Evolutionary conservation across 1,140 invertebrate genomes (phyloP), one percentile per base, ranked within the genome.

Genomic region (Drosophila tsacasi): DNA sequence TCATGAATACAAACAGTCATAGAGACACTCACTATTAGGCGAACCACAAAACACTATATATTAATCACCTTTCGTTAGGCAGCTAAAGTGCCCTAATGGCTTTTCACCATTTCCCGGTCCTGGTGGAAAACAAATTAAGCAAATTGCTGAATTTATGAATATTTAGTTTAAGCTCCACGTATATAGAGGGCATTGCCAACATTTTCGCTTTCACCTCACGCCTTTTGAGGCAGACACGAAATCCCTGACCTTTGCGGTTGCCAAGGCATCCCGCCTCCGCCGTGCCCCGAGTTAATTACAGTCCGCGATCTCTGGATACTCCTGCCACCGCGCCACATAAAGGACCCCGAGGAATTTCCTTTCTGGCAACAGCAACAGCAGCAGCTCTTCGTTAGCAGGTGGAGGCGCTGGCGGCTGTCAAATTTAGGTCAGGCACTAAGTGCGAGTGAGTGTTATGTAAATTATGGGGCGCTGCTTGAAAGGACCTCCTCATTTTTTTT

Each of bases 381-480:
- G 58, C 19, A 37, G 32, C 35, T 39, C 75, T 57, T 40, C 60
- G 65, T 57, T 55, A 55, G 66, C 40, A 68, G 75, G 63, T 55
- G 60, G 35, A 50, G 46, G 60, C 54, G 27, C 23, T 61, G 76
- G 60, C 30, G 39, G 39, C 71, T 60, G 42, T 72, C 72, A 79
- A 81, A 87, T 87, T 87, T 87, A 69, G 84, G 84, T 87, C 84
- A 87, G 76, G 65, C 85, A 90, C 81, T 87, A 87, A 84, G 85
- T 83, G 81, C 79, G 81, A 89, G 85, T 81, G 84, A 87, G 85
- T 87, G 84, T 87, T 84, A 87, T 87, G 84, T 81, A 87, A 87
- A 87, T 87, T 89, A 84, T 72, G 73, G 62, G 49, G 73, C 63
- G 73, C 50, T 65, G 68, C 73, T 75, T 50, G 64, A 81, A 87